Evolutionary conservation across 1,140 invertebrate genomes (phyloP).

Genomic region (Drosophila oshimai): DNA sequence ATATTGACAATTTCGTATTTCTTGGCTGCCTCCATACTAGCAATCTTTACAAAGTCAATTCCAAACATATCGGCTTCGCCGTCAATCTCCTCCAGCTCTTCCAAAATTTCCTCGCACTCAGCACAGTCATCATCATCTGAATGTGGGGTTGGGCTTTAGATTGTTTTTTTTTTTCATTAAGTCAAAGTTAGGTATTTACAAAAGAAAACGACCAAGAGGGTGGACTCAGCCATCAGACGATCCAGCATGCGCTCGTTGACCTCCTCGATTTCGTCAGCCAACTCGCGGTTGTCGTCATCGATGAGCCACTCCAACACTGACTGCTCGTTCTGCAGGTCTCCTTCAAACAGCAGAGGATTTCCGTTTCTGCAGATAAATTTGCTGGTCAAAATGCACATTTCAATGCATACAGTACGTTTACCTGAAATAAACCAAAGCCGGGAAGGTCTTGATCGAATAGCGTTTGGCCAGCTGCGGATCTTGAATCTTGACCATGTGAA

Average conservation of each 20-base stretch:
- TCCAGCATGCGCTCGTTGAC: conserved; percentile 96
- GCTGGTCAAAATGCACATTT: background rate
- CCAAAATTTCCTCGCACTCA: conserved; percentile 94
- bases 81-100: conserved; percentile 95
- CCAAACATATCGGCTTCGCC: conserved; percentile 96
- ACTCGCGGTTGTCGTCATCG: conserved; percentile 96
- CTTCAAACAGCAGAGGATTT: conserved; percentile 96
- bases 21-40: conserved; percentile 91
- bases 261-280: conserved; percentile 96
- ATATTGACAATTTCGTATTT: conserved; percentile 92
- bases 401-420: background rate
- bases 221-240: conserved; percentile 92
- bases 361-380: conserved; percentile 86
- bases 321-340: conserved; percentile 95
- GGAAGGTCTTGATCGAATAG: conserved; percentile 97
- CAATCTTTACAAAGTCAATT: conserved; percentile 97
- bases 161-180: background rate
- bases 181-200: conserved; percentile 90
- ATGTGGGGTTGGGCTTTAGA: conserved; percentile 10
- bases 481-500: conserved; percentile 97
- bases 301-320: conserved; percentile 96
- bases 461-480: conserved; percentile 94
- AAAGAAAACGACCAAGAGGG: conserved; percentile 95
- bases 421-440: conserved; percentile 94
- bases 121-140: conserved; percentile 94